phyloP scores from a whole-genome alignment of 2,113 vertebrate genomes.

The Ammodytes dubius region DNA sequence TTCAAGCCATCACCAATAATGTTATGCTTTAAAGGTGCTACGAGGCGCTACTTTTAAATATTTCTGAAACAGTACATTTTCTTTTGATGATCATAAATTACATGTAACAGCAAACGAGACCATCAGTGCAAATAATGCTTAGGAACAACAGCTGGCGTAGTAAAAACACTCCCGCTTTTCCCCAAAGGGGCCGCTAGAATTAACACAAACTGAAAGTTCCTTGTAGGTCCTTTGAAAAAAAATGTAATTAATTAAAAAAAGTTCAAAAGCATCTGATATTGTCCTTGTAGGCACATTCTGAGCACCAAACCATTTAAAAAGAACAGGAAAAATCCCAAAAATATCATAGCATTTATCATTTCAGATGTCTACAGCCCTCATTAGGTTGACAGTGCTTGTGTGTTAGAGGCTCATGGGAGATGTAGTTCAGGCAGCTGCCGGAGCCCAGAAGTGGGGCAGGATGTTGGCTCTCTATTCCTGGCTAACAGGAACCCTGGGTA shows the following conservation, averaged over 20 bases:
- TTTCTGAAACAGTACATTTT: too few relatives aligned
- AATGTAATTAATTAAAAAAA: neutral
- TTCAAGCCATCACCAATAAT: too few relatives aligned
- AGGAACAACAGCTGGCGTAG: too few relatives aligned
- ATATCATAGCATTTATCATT: constrained; percentile 2
- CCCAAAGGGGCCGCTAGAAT: too few relatives aligned
- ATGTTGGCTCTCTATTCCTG: neutral
- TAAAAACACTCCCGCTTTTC: too few relatives aligned
- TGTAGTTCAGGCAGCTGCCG: neutral
- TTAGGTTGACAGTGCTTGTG: neutral
- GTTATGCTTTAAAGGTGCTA: too few relatives aligned
- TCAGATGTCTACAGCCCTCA: neutral
- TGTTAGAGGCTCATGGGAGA: constrained; percentile 6
- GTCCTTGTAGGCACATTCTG: neutral
- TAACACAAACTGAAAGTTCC: too few relatives aligned
- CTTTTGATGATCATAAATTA: too few relatives aligned
- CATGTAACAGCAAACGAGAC: too few relatives aligned
- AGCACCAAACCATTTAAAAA: neutral
- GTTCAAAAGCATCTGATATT: neutral
- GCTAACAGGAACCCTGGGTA: neutral
- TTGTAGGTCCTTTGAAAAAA: neutral
- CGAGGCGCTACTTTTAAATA: too few relatives aligned
- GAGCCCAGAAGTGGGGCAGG: neutral
- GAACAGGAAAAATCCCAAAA: neutral
- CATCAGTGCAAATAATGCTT: too few relatives aligned